Conservation (phyloP, 2,888 invertebrate species). For the Agrotis segetum region DNA sequence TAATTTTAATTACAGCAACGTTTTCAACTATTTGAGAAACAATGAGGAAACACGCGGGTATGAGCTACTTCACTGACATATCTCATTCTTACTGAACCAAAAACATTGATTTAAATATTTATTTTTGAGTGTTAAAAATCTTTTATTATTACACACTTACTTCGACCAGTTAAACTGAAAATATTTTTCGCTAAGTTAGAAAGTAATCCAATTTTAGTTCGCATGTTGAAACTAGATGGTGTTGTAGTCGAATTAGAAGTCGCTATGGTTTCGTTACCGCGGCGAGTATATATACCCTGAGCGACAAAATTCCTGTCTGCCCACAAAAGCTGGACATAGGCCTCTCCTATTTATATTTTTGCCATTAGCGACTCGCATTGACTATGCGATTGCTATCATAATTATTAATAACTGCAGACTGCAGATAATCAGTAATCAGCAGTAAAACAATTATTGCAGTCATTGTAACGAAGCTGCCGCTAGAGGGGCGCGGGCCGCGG, state of each 20-base stretch:
- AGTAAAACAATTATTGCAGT: no score
- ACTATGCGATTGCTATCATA: constrained; percentile 23
- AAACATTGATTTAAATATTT: neutral
- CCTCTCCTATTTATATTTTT: constrained; percentile 42
- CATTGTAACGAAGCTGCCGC: neutral
- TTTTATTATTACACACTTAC: neutral
- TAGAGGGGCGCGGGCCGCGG: neutral
- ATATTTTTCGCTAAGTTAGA: neutral
- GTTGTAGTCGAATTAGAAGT: constrained; percentile 37
- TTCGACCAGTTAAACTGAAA: no score
- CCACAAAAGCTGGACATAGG: constrained; percentile 42
- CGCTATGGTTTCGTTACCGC: constrained; percentile 39
- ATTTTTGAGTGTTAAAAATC: neutral
- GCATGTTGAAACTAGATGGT: constrained; percentile 24
- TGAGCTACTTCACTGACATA: constrained; percentile 4
- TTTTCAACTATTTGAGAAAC: constrained; percentile 53
- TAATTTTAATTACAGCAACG: constrained; percentile 62
- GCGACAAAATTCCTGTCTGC: fast-evolving
- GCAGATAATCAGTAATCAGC: no score
- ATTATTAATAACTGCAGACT: no score
- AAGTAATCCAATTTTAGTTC: constrained; percentile 6
- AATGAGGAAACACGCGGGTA: constrained; percentile 27
- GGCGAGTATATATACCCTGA: neutral
- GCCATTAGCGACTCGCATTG: constrained; percentile 12
- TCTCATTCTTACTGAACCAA: neutral